phyloP scores from a whole-genome alignment of 2,113 vertebrate species.

The Rhabdomys dilectus region DNA sequence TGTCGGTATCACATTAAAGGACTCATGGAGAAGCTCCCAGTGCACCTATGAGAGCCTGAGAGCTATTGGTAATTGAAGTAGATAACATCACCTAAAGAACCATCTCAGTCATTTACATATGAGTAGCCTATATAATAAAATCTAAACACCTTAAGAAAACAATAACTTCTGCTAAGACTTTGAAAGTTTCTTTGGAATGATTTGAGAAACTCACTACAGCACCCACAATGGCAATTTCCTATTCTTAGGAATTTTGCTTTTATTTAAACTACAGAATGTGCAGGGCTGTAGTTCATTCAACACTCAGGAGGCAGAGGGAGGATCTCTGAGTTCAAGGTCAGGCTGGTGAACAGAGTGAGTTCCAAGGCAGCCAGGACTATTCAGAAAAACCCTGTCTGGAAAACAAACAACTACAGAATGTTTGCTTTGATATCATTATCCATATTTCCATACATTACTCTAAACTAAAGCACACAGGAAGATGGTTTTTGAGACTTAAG shows the following conservation, averaged over 20 bases:
- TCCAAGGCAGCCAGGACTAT: background rate
- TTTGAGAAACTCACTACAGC: background rate
- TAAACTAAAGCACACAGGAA: background rate
- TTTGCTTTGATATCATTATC: background rate
- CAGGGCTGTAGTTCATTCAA: background rate
- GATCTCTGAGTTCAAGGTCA: background rate
- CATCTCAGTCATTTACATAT: background rate
- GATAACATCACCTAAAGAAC: background rate
- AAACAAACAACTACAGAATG: background rate
- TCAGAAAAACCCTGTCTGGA: background rate
- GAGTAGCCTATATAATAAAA: slow-evolving; percentile 19
- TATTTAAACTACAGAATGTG: background rate
- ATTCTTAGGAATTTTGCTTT: background rate
- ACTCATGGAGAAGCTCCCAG: background rate
- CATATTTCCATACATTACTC: background rate
- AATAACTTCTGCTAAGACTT: background rate
- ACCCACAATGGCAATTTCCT: background rate
- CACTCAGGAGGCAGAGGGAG: background rate
- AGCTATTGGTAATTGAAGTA: background rate
- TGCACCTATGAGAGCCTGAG: background rate
- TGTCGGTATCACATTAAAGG: background rate
- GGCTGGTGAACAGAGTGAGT: background rate
- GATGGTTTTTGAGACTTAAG: slow-evolving; percentile 11
- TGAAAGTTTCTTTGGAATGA: background rate
- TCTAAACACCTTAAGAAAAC: slow-evolving; percentile 3